Evolutionary conservation across 2,113 vertebrate species (phyloP).

Genomic region (Percopsis transmontana): DNA sequence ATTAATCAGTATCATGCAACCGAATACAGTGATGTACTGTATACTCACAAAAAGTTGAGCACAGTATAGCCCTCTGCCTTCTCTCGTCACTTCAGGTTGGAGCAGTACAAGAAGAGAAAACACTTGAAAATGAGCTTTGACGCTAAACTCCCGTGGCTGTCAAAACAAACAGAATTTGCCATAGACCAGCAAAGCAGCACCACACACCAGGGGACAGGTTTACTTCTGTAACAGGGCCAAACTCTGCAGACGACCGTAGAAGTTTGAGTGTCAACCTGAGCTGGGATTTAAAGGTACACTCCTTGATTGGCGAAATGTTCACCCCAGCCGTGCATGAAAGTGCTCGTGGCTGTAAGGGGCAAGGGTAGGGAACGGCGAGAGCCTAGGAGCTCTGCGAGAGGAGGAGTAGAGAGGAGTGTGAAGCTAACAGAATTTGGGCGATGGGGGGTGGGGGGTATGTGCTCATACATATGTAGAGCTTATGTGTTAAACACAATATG

Average conservation of each 20-base stretch:
- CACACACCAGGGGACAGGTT: slow-evolving; percentile 14
- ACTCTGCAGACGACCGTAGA: not conserved
- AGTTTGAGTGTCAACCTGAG: not conserved
- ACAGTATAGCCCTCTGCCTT: not conserved
- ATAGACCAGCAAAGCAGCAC: slow-evolving; percentile 9
- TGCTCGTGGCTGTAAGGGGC: too few species aligned
- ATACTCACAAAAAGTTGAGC: not conserved
- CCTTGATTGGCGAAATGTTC: too few species aligned
- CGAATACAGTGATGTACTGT: not conserved
- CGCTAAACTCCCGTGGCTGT: slow-evolving; percentile 32
- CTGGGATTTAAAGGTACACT: not conserved
- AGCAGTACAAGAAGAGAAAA: slow-evolving; percentile 15
- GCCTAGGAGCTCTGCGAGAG: too few species aligned
- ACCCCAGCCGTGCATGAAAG: too few species aligned
- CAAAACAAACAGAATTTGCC: slow-evolving; percentile 45
- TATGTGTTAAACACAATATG: too few species aligned
- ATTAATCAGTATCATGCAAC: slow-evolving; percentile 5
- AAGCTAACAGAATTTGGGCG: too few species aligned
- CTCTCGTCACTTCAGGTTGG: slow-evolving; percentile 1
- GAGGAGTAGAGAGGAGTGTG: too few species aligned
- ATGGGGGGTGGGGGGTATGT: too few species aligned
- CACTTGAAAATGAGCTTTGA: slow-evolving; percentile 21
- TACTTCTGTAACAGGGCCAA: slow-evolving; percentile 22
- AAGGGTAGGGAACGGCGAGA: too few species aligned
- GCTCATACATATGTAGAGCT: not conserved